Evolutionary conservation across 92 coral and sea anemone species (phyloP).

Genomic region (Phenganax subtilis): DNA sequence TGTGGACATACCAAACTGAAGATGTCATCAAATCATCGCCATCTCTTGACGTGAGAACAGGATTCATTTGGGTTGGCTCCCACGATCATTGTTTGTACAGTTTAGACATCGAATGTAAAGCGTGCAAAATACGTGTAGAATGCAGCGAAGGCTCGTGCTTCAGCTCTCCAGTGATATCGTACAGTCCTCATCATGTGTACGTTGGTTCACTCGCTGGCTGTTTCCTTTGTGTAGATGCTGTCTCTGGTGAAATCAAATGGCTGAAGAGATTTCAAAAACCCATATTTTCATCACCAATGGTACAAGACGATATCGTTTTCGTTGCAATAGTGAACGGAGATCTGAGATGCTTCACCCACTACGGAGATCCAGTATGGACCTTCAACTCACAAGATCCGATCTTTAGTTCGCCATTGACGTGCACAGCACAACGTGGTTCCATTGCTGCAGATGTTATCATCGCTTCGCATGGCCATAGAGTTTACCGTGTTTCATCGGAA

Average conservation of each 20-base stretch:
- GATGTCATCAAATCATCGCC: conserved; percentile 88
- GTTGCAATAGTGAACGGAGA: conserved; percentile 71
- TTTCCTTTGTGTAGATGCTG: conserved; percentile 55
- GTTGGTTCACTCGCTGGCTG: conserved; percentile 68
- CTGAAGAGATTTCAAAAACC: conserved; percentile 71
- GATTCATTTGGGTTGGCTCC: conserved; percentile 91
- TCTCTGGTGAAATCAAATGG: conserved; percentile 55
- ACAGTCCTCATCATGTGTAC: conserved; percentile 60
- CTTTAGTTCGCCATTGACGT: conserved; percentile 59
- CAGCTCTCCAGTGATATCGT: conserved; percentile 69
- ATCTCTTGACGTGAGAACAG: conserved; percentile 69
- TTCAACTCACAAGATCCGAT: conserved; percentile 53
- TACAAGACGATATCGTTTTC: conserved; percentile 51
- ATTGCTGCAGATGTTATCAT: conserved; percentile 42
- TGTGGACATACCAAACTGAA: conserved; percentile 73
- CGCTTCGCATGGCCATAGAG: conserved; percentile 66
- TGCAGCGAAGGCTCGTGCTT: conserved; percentile 84
- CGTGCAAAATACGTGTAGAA: conserved; percentile 51
- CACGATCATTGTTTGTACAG: conserved; percentile 78
- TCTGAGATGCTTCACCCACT: conserved; percentile 57
- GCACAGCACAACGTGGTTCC: not conserved
- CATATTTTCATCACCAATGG: conserved; percentile 70
- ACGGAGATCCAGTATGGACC: conserved; percentile 59
- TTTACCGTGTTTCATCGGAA: conserved; percentile 59
- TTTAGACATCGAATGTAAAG: conserved; percentile 54